Percentiles rank a stretch among this genome's conserved stretches.
phyloP scores from a whole-genome alignment of 2,113 vertebrate genomes.

The Struthio camelus region DNA sequence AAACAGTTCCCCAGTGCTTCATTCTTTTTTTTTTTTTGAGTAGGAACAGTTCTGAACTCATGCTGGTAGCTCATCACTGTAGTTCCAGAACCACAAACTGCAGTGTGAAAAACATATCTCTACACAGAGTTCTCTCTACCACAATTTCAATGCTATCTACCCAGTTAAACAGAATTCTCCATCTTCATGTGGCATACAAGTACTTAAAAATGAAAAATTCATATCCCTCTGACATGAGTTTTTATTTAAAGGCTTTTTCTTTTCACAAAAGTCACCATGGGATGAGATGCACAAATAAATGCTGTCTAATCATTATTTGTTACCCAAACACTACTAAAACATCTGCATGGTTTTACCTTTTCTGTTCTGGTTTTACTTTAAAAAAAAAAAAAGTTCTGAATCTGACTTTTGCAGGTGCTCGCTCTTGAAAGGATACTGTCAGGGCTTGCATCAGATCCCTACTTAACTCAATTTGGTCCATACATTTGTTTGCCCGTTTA shows the following conservation, averaged over 20 bases:
- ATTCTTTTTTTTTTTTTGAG: accelerated
- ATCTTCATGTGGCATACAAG: too few relatives aligned
- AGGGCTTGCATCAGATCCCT: neutral
- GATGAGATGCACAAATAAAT: neutral
- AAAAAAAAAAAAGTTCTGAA: neutral
- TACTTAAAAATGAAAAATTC: too few relatives aligned
- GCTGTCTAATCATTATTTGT: neutral
- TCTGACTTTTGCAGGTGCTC: neutral
- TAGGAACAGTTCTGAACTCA: neutral
- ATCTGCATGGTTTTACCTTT: neutral
- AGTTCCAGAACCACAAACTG: neutral
- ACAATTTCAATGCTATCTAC: accelerated
- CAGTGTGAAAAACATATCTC: neutral
- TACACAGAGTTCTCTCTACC: accelerated
- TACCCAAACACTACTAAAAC: neutral
- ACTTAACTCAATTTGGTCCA: neutral
- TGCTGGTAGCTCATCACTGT: neutral
- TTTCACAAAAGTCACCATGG: neutral
- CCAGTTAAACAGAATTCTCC: too few relatives aligned
- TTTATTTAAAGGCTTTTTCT: neutral
- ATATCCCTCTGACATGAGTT: neutral
- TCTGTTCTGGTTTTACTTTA: neutral
- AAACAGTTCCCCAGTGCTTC: neutral
- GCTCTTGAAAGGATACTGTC: neutral
- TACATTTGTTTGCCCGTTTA: neutral